Evolutionary conservation across 2,888 invertebrate species (phyloP).

Genomic region (Harpagoxenus sublaevis): DNA sequence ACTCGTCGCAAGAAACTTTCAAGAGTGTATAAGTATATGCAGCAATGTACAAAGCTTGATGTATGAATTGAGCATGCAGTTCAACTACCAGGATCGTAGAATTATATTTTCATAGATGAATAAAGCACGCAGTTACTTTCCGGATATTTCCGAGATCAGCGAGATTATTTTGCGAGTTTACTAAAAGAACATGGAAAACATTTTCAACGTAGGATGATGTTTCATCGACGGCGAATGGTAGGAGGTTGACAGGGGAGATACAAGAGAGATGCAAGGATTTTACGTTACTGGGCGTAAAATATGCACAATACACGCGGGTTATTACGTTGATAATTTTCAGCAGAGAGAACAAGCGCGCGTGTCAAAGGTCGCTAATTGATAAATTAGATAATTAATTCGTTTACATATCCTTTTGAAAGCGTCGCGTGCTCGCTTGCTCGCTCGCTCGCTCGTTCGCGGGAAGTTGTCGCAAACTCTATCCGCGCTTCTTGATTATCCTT

Average conservation of each 20-base stretch:
- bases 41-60: slow-evolving; percentile 1
- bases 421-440: slow-evolving; percentile 3
- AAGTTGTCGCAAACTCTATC: slow-evolving; percentile 73
- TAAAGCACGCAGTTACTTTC: neutral
- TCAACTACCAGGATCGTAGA: neutral
- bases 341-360: slow-evolving; percentile 30
- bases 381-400: slow-evolving; percentile 76
- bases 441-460: slow-evolving; percentile 37
- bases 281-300: slow-evolving; percentile 31
- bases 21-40: neutral
- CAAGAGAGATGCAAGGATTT: neutral
- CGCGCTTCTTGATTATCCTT: slow-evolving; percentile 76
- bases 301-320: slow-evolving; percentile 19
- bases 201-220: slow-evolving; percentile 8
- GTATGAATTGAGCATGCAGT: neutral
- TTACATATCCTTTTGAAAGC: slow-evolving; percentile 71
- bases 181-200: neutral
- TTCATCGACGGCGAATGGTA: neutral
- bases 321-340: slow-evolving; percentile 46
- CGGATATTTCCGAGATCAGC: neutral
- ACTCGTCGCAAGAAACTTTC: neutral
- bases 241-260: neutral
- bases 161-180: neutral
- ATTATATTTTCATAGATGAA: slow-evolving; percentile 5
- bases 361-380: slow-evolving; percentile 57